Base-by-base conservation (phyloP, 1,140 invertebrate species). In the Ceratina calcarata region DNA sequence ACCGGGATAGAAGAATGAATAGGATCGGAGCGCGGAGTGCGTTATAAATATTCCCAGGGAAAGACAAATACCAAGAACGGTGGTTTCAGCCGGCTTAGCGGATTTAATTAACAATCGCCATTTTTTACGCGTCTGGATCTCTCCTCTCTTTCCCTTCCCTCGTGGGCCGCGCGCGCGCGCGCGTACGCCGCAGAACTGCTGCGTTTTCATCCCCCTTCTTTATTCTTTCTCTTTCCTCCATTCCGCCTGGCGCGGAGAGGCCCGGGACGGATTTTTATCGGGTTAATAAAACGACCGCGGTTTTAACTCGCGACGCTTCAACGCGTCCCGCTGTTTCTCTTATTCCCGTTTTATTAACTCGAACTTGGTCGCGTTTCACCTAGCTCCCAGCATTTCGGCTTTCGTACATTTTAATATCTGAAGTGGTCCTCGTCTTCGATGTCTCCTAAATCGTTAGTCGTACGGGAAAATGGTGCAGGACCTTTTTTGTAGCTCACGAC, bases 51-150 rank as follows among this genome's bases (percentile, higher is more conserved):
- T 80, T 66, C 80, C 79, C 75, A 68, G 72, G 60, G 72, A 62
- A 86, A 80, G 82, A 87, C 85, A 86, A 87, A 87, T 86, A 87
- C 37, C 79, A 61, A 77, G 79, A 80, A 74, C 80, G 71, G 70
- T 55, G 83, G 72, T 81, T 73, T 80, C 76, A 55, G 67, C 65
- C 65, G 84, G 85, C 87, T 89, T 83, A 85, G 62, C 73, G 77
- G 83, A 88, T 89, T 90, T 89, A 90, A 91, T 91, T 91, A 90
- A 90, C 88, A 89, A 90, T 89, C 80, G 83, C 73, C 70, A 89
- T 88, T 90, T 90, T 90, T 90, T 89, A 86, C 82, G 77, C 83
- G 87, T 87, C 85, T 88, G 81, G 77, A 75, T 75, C 67, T 37
- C 53, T 70, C n/a, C 51, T 27, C 58, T 13, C 22, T 62, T 57